phyloP scores from a whole-genome alignment of 2,797 vertebrate species.

The Brachyalestes nurse region DNA sequence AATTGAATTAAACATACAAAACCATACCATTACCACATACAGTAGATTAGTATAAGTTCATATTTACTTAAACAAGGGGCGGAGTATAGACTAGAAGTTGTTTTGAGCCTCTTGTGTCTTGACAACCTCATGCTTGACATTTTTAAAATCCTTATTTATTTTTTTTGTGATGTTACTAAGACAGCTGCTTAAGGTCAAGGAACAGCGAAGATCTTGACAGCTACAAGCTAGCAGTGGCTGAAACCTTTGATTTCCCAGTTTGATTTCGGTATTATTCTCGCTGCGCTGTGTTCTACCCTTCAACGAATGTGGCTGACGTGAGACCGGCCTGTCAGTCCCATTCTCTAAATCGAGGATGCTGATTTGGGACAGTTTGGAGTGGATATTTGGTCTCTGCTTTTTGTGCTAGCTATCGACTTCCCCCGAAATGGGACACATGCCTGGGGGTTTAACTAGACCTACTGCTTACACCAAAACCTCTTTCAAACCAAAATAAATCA shows the following conservation, averaged over 20 bases:
- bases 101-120: slow-evolving; percentile 56
- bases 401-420: slow-evolving; percentile 46
- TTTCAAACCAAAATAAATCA: slow-evolving; percentile 32
- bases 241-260: not conserved
- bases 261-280: not conserved
- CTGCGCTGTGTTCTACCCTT: not conserved
- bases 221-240: slow-evolving; percentile 20
- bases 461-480: slow-evolving; percentile 7
- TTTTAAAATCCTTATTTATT: slow-evolving; percentile 45
- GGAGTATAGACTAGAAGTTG: slow-evolving; percentile 70
- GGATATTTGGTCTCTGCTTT: slow-evolving; percentile 37
- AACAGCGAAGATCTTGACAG: slow-evolving; percentile 3
- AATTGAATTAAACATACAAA: slow-evolving; percentile 70
- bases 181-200: not conserved
- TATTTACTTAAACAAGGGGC: slow-evolving; percentile 69
- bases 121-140: slow-evolving; percentile 60
- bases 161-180: slow-evolving; percentile 5
- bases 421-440: slow-evolving; percentile 27
- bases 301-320: not conserved
- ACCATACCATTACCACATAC: slow-evolving; percentile 76
- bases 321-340: not conserved
- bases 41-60: slow-evolving; percentile 79
- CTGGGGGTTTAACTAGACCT: slow-evolving; percentile 29
- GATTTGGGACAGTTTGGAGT: slow-evolving; percentile 33
- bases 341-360: slow-evolving; percentile 4